Evolutionary conservation across 2,888 invertebrate species (phyloP).

Genomic region (Junonia oenone): DNA sequence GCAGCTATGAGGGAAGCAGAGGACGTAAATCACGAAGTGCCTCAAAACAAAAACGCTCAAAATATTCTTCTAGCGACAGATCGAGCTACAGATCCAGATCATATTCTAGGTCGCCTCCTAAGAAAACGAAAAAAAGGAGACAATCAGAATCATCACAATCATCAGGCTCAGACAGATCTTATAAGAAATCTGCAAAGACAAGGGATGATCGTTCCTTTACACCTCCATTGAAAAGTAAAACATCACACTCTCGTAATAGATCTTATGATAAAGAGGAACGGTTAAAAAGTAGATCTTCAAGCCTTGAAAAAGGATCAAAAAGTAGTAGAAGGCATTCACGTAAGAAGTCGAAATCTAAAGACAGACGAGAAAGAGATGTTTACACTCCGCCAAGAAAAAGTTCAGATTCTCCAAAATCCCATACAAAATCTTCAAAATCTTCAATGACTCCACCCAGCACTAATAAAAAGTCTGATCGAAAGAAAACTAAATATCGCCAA

Average conservation of each 20-base stretch:
- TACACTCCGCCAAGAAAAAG: slow-evolving; percentile 42
- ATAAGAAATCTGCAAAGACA: slow-evolving; percentile 38
- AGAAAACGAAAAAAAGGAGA: slow-evolving; percentile 19
- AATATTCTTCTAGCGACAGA: slow-evolving; percentile 60
- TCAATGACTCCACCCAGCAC: slow-evolving; percentile 49
- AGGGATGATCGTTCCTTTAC: slow-evolving; percentile 42
- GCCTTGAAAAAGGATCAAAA: slow-evolving; percentile 29
- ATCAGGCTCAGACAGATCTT: slow-evolving; percentile 51
- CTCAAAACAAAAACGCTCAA: slow-evolving; percentile 45
- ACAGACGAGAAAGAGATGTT: slow-evolving; percentile 38
- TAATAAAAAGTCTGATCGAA: slow-evolving; percentile 43
- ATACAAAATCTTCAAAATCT: slow-evolving; percentile 43
- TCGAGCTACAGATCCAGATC: slow-evolving; percentile 57
- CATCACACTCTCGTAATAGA: slow-evolving; percentile 39
- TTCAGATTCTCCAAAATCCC: slow-evolving; percentile 39
- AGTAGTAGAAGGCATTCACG: slow-evolving; percentile 40
- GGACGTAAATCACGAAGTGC: slow-evolving; percentile 49
- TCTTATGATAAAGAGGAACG: slow-evolving; percentile 39
- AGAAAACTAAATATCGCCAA: slow-evolving; percentile 41
- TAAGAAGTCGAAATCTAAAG: slow-evolving; percentile 40
- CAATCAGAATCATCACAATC: slow-evolving; percentile 44
- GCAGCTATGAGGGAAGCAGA: slow-evolving; percentile 43
- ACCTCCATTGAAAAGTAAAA: slow-evolving; percentile 44
- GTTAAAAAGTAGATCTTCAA: slow-evolving; percentile 39
- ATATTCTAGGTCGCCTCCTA: slow-evolving; percentile 44